Percentiles rank a stretch among this genome's conserved stretches.
phyloP scores from a whole-genome alignment of 2,888 invertebrate genomes.

The Eledone cirrhosa region DNA sequence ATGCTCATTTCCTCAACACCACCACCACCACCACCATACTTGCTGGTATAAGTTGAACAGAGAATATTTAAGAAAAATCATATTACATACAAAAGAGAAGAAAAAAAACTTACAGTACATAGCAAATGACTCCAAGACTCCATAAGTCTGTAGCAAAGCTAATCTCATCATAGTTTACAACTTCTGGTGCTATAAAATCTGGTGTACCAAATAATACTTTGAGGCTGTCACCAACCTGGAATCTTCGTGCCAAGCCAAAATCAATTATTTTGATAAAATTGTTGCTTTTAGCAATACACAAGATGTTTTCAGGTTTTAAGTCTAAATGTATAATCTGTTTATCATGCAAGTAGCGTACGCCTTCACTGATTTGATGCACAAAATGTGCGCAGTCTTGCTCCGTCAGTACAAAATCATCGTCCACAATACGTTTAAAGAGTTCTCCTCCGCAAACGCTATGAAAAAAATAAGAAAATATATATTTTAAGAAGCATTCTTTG shows the following conservation, averaged over 20 bases:
- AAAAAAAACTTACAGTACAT: slow-evolving; percentile 61
- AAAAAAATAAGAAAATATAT: slow-evolving; percentile 17
- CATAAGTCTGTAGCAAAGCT: slow-evolving; percentile 65
- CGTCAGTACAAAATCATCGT: slow-evolving; percentile 96
- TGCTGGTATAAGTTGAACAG: too few relatives aligned
- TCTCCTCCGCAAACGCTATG: slow-evolving; percentile 96
- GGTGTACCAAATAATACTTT: slow-evolving; percentile 66
- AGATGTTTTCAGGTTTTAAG: slow-evolving; percentile 98
- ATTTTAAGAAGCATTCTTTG: too few relatives aligned
- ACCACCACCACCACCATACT: too few relatives aligned
- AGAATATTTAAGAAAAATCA: too few relatives aligned
- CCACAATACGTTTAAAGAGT: slow-evolving; percentile 96
- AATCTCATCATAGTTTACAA: slow-evolving; percentile 65
- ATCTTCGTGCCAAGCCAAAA: slow-evolving; percentile 93
- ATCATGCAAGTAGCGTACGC: slow-evolving; percentile 93
- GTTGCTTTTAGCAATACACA: slow-evolving; percentile 92
- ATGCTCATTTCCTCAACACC: too few relatives aligned
- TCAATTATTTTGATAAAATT: slow-evolving; percentile 99
- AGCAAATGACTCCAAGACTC: slow-evolving; percentile 67
- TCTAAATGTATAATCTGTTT: slow-evolving; percentile 96
- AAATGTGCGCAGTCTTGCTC: slow-evolving; percentile 96
- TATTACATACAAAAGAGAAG: not conserved
- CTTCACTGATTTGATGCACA: slow-evolving; percentile 97
- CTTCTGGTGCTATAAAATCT: slow-evolving; percentile 67
- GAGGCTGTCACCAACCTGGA: slow-evolving; percentile 89